Conservation (phyloP, 2,888 invertebrate species). For the Xylota sylvarum region DNA sequence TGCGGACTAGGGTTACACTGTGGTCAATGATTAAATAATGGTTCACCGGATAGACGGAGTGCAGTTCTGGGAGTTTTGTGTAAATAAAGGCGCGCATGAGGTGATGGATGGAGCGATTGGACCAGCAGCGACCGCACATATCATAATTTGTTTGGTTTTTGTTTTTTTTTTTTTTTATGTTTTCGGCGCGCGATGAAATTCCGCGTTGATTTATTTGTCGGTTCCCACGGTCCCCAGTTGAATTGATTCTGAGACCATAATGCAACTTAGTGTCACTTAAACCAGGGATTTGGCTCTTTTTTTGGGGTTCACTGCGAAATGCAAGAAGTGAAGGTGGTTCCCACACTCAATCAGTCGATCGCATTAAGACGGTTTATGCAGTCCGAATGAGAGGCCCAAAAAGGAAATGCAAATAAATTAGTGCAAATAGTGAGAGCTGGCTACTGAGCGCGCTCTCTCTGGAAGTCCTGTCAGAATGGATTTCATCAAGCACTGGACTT, state of each 20-base stretch:
- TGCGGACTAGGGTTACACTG: conserved; percentile 68
- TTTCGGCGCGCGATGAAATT: conserved; percentile 21
- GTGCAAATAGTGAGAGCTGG: conserved; percentile 28
- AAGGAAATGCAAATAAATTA: conserved; percentile 22
- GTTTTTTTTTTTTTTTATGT: background rate
- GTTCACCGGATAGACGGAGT: conserved; percentile 47
- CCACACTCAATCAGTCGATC: conserved; percentile 69
- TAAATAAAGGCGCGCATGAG: conserved; percentile 36
- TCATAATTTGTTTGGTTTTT: conserved; percentile 70
- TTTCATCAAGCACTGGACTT: conserved; percentile 27
- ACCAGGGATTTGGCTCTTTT: conserved; percentile 27
- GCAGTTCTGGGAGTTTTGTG: conserved; percentile 39
- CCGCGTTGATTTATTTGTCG: conserved; percentile 51
- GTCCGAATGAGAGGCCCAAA: background rate
- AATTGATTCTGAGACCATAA: conserved; percentile 63
- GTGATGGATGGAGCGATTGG: conserved; percentile 15
- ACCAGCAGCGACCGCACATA: conserved; percentile 61
- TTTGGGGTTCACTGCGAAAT: conserved; percentile 4
- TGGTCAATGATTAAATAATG: conserved; percentile 77
- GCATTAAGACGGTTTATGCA: conserved; percentile 66
- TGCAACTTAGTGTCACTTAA: conserved; percentile 69
- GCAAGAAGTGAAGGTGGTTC: conserved; percentile 50
- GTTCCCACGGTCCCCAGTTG: conserved; percentile 68
- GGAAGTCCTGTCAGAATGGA: conserved; percentile 43
- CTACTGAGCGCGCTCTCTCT: conserved; percentile 41